phyloP scores from a whole-genome alignment of 2,797 vertebrate genomes.

The Pangasius mekongensis region DNA sequence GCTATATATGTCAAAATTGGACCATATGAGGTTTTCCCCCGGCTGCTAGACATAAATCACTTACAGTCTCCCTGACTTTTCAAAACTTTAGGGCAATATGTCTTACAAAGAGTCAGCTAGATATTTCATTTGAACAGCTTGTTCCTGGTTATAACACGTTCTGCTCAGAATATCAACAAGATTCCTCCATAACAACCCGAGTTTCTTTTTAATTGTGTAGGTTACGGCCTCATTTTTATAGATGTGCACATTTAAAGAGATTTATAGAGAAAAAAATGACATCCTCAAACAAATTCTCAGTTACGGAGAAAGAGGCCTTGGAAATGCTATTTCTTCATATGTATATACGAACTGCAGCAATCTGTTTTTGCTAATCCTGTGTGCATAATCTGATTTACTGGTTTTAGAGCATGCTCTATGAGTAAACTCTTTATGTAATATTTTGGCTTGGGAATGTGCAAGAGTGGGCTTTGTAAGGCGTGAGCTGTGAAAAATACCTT shows the following conservation, averaged over 20 bases:
- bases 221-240: not conserved
- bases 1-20: not conserved
- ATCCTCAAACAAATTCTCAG: not conserved
- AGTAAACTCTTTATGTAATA: conserved; percentile 62
- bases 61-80: not conserved
- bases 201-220: not conserved
- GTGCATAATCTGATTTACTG: conserved; percentile 59
- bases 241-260: not conserved
- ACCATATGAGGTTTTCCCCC: not conserved
- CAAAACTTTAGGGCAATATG: not conserved
- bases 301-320: not conserved
- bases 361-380: conserved; percentile 56
- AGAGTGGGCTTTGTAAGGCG: conserved; percentile 48
- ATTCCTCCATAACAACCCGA: not conserved
- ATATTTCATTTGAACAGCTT: not conserved
- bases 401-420: conserved; percentile 54
- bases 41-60: not conserved
- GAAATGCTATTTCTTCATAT: conserved; percentile 19
- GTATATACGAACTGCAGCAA: conserved; percentile 43
- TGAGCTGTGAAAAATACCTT: conserved; percentile 55
- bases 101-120: not conserved
- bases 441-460: conserved; percentile 44
- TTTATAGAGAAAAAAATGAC: not conserved
- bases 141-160: not conserved
- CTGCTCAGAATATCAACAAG: not conserved